Evolutionary conservation across 2,888 invertebrate species (phyloP).

Genomic region (Hirudinaria manillensis): DNA sequence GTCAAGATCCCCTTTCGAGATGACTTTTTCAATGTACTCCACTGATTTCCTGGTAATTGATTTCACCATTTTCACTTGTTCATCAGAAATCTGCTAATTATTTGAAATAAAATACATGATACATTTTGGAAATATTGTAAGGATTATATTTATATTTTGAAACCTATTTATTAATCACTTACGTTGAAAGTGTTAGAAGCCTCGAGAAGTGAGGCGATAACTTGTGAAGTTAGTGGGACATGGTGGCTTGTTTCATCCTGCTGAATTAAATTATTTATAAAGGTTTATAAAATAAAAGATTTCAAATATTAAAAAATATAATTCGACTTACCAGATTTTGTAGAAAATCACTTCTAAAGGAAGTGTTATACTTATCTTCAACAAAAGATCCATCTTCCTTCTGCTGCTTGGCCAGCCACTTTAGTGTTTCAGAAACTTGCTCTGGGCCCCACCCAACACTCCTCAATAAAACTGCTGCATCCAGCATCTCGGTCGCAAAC

Average conservation of each 20-base stretch:
- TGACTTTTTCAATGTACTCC: neutral
- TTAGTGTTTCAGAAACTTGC: neutral
- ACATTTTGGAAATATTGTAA: too few relatives aligned
- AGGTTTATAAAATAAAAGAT: too few relatives aligned
- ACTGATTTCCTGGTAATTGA: neutral
- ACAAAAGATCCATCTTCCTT: conserved; percentile 4
- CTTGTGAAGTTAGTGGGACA: too few relatives aligned
- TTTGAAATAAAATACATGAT: too few relatives aligned
- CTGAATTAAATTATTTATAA: neutral
- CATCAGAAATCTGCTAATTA: neutral
- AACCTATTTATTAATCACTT: too few relatives aligned
- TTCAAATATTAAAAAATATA: neutral
- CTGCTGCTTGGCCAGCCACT: neutral
- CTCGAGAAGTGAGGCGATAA: too few relatives aligned
- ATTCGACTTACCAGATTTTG: too few relatives aligned
- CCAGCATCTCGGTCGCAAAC: neutral
- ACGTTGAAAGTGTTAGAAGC: too few relatives aligned
- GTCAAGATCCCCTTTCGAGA: neutral
- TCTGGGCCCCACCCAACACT: neutral
- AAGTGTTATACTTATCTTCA: neutral
- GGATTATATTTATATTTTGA: too few relatives aligned
- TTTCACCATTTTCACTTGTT: neutral
- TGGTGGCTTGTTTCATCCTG: neutral
- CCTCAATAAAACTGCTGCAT: neutral
- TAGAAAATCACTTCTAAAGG: too few relatives aligned